Evolutionary conservation across 2,888 invertebrate species (phyloP), one percentile per base, ranked within the genome.

Genomic region (Tenthredo distinguenda): DNA sequence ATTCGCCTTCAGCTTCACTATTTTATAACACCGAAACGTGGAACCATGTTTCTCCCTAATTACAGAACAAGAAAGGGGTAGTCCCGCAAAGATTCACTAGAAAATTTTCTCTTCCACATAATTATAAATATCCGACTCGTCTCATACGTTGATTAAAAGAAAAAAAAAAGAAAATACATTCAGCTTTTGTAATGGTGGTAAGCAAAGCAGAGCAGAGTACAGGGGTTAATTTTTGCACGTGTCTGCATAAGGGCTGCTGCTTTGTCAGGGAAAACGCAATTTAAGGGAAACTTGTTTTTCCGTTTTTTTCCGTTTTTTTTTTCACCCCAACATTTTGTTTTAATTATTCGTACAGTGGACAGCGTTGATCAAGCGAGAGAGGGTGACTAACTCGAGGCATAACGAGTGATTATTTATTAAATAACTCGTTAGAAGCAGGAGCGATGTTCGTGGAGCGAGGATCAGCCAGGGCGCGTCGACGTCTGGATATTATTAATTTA

Each of bases 331-430:
- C 62, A 26, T 81, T 77, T 77, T 77, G 31, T 55, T 81, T 81
- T 65, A 83, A 83, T 83, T 83, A 83, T 68, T 68, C 34, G 65
- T 47, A 47, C 68, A 47, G 50, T 37, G 81, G 62, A 62, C 81
- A 65, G 26, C 68, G 83, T 71, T 65, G 83, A 65, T 83, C 83
- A 71, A 83, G 68, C 83, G 68, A 68, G 68, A 68, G 37, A 47
- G 83, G 68, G 43, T 47, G 83, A 71, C 65, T 81, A 37, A 62
- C 81, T 81, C 68, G 83, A 68, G 47, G 68, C 34, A 50, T 71
- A 71, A 71, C 50, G 83, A 83, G 68, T 83, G 83, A 83, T 83
- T 83, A 83, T 83, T 83, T 83, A 83, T 83, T 83, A 68, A 83
- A 83, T 68, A 62, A 83, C 83, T 83, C 68, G 83, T 83, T 83